phyloP scores from a whole-genome alignment of 2,888 invertebrate species.

The Cepaea hortensis region DNA sequence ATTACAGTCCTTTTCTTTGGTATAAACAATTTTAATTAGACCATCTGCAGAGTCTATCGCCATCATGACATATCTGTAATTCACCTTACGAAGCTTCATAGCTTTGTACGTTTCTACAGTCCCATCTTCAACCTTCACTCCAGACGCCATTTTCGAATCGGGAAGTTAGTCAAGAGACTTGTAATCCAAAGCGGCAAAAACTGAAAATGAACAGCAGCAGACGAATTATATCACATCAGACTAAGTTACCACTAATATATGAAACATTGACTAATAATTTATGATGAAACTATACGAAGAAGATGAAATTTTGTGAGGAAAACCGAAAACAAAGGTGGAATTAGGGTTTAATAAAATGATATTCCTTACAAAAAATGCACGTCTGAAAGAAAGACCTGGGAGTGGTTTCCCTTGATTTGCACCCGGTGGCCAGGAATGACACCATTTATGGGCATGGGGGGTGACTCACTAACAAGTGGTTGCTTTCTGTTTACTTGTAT shows the following conservation, averaged over 20 bases:
- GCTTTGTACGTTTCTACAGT: slow-evolving; percentile 32
- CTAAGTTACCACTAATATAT: too few species aligned
- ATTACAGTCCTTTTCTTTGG: slow-evolving; percentile 21
- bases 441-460: slow-evolving; percentile 40
- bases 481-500: too few species aligned
- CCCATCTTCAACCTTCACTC: slow-evolving; percentile 41
- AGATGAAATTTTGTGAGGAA: too few species aligned
- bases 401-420: slow-evolving; percentile 36
- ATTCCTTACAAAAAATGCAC: slow-evolving; percentile 13
- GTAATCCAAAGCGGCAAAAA: not conserved
- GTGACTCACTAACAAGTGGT: slow-evolving; percentile 24
- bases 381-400: not conserved
- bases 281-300: too few species aligned
- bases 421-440: not conserved
- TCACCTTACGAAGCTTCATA: slow-evolving; percentile 40
- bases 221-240: not conserved
- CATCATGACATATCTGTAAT: slow-evolving; percentile 42
- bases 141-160: slow-evolving; percentile 44
- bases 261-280: too few species aligned
- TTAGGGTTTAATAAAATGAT: not conserved
- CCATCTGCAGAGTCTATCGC: slow-evolving; percentile 34
- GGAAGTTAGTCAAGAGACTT: not conserved
- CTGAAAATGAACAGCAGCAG: not conserved
- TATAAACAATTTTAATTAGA: slow-evolving; percentile 29
- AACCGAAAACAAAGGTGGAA: too few species aligned